Conservation (phyloP, 2,888 invertebrate species). For the Graphium colonna region DNA sequence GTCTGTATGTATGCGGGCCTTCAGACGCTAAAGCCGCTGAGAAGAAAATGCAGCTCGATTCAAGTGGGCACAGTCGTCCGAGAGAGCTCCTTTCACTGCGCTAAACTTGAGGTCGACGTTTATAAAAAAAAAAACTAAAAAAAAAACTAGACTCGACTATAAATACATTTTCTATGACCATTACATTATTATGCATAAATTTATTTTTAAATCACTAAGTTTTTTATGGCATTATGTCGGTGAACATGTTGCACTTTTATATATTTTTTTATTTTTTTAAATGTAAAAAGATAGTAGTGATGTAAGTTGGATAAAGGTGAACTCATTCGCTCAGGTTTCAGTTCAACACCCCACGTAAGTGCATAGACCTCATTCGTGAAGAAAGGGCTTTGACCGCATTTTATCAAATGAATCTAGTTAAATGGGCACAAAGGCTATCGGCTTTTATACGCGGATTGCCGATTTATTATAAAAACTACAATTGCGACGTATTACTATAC, state of each 20-base stretch:
- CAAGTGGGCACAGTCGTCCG: constrained; percentile 8
- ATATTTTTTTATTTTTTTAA: neutral
- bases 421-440: constrained; percentile 24
- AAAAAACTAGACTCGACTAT: neutral
- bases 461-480: too few relatives aligned
- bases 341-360: constrained; percentile 21
- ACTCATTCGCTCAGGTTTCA: constrained; percentile 11
- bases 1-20: neutral
- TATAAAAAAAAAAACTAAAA: neutral
- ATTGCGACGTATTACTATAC: constrained; percentile 19
- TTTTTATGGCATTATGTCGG: too few relatives aligned
- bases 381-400: constrained; percentile 34
- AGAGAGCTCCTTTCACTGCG: constrained; percentile 19
- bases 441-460: neutral
- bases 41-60: constrained; percentile 7
- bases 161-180: neutral
- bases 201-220: too few relatives aligned
- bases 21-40: neutral
- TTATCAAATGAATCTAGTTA: constrained; percentile 25
- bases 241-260: too few relatives aligned
- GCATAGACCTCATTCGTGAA: constrained; percentile 32
- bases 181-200: too few relatives aligned
- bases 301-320: constrained; percentile 15
- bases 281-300: neutral
- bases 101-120: constrained; percentile 8